These are phyloP conservation scores for Lasius fuliginosus DNA, from an alignment of 2,888 invertebrate genomes.

Conservation along the genomic window DNA sequence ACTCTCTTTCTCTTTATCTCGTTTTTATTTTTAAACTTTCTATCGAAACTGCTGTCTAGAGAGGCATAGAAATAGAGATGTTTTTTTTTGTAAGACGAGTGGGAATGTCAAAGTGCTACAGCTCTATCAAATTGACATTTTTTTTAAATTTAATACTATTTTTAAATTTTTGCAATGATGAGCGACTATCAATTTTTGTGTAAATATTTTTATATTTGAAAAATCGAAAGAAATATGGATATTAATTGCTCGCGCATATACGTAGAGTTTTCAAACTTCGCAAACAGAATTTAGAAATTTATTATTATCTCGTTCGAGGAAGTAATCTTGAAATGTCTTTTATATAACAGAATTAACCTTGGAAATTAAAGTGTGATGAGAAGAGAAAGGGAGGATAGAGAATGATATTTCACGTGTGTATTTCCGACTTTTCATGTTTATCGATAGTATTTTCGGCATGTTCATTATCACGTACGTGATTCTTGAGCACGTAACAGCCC, in stretches of 20 bases:
- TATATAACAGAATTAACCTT: background rate
- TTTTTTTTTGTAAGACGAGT: background rate
- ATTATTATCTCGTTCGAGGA: background rate
- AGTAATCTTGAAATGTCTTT: background rate
- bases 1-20: background rate
- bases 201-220: conserved; percentile 13
- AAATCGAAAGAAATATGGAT: background rate
- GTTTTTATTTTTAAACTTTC: background rate
- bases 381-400: background rate
- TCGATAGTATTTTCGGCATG: conserved; percentile 28
- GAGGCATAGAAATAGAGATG: background rate
- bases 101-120: background rate
- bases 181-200: background rate
- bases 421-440: conserved; percentile 23
- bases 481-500: conserved; percentile 1
- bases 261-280: too few species aligned
- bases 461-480: conserved; percentile 47
- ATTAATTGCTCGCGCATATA: background rate
- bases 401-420: conserved; percentile 1
- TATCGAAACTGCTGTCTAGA: background rate
- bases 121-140: background rate
- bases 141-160: background rate
- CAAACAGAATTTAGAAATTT: background rate
- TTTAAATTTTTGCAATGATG: background rate
- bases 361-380: background rate